phyloP scores from a whole-genome alignment of 2,113 vertebrate species.

The Daboia siamensis region DNA sequence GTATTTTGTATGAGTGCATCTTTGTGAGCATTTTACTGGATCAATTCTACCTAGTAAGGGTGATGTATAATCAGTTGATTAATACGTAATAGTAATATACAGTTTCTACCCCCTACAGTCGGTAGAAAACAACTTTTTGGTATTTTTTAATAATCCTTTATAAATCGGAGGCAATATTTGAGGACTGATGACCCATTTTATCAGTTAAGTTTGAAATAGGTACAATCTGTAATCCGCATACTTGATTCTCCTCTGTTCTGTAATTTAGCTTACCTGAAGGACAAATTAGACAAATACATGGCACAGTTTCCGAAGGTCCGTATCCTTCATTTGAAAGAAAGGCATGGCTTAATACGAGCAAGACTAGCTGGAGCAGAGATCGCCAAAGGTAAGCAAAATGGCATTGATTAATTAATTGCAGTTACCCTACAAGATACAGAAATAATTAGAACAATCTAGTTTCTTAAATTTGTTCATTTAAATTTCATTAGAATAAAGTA shows the following conservation, averaged over 20 bases:
- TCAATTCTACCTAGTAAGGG: background rate
- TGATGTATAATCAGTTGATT: background rate
- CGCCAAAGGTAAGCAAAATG: conserved; percentile 78
- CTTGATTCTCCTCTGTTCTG: conserved; percentile 1
- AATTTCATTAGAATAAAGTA: background rate
- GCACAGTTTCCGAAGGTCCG: conserved; percentile 85
- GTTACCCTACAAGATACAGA: background rate
- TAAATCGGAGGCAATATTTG: background rate
- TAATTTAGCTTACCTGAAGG: conserved; percentile 81
- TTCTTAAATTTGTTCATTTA: background rate
- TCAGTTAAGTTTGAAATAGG: accelerated
- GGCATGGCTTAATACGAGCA: conserved; percentile 92
- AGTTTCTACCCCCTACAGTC: background rate
- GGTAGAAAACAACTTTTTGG: background rate
- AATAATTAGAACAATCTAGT: background rate
- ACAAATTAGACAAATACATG: conserved; percentile 86
- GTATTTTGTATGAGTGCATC: background rate
- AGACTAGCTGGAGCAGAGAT: conserved; percentile 82
- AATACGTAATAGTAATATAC: background rate
- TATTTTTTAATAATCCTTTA: background rate
- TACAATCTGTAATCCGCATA: background rate
- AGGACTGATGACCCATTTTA: background rate
- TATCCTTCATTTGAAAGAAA: conserved; percentile 84
- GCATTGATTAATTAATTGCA: background rate
- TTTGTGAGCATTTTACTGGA: background rate